These are phyloP conservation scores for Bilobella aurantiaca DNA, from an alignment of 1,140 invertebrate genomes.

Conservation along the genomic window DNA sequence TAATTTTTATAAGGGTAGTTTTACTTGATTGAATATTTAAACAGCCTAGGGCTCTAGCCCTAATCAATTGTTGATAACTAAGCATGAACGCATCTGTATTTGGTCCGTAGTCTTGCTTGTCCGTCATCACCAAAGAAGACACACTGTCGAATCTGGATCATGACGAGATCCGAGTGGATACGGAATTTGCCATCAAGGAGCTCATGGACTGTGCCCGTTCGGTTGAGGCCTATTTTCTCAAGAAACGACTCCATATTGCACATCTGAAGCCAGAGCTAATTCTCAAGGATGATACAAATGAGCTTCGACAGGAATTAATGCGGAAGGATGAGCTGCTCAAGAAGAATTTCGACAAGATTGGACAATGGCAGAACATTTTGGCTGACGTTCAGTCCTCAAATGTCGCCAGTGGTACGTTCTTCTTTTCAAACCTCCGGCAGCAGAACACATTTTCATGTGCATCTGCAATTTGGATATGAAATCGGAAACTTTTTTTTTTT, in stretches of 20 bases:
- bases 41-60: neutral
- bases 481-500: no score
- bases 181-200: slow-evolving; percentile 68
- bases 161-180: slow-evolving; percentile 70
- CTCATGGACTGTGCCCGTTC: slow-evolving; percentile 82
- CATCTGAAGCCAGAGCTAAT: slow-evolving; percentile 82
- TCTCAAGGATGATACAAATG: slow-evolving; percentile 80
- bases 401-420: slow-evolving; percentile 1
- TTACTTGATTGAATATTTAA: neutral
- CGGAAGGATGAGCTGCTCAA: slow-evolving; percentile 79
- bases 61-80: no score
- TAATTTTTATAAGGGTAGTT: neutral
- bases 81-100: no score
- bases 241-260: slow-evolving; percentile 79
- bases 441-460: neutral
- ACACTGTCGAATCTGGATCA: slow-evolving; percentile 59
- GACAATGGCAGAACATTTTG: slow-evolving; percentile 75
- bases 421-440: no score
- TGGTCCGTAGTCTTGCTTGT: slow-evolving; percentile 60
- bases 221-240: slow-evolving; percentile 88
- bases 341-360: slow-evolving; percentile 79
- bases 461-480: no score
- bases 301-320: slow-evolving; percentile 66
- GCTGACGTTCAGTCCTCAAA: slow-evolving; percentile 52
- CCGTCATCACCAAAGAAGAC: slow-evolving; percentile 74